A percentile compares a stretch with the other conserved stretches of the same genome.
These are phyloP conservation scores for Climacteris rufus DNA, from an alignment of 2,113 vertebrate genomes.

Conservation along the genomic window DNA sequence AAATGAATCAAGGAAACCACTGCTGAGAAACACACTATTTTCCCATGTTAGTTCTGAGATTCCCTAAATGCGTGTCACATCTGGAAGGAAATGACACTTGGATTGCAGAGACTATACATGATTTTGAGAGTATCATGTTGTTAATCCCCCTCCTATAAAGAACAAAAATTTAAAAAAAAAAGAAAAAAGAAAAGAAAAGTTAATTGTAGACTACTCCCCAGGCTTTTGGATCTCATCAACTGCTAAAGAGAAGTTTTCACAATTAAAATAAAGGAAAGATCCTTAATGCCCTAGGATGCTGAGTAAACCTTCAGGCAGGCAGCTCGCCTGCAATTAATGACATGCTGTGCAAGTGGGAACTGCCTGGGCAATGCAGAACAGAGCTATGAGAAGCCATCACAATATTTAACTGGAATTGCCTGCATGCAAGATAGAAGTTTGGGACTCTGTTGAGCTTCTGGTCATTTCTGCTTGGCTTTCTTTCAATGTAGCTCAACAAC, in stretches of 20 bases:
- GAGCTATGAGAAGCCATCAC: not conserved
- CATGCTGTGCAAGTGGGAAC: not conserved
- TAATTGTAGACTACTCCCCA: constrained; percentile 36
- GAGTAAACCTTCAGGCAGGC: constrained; percentile 23
- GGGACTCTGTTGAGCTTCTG: not conserved
- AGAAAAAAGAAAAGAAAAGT: not conserved
- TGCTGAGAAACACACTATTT: not conserved
- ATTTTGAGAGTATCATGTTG: not conserved
- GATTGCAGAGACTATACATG: not conserved
- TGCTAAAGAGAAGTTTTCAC: not conserved
- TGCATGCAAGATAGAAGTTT: not conserved
- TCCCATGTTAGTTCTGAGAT: not conserved
- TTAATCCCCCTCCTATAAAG: not conserved
- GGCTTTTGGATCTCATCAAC: constrained; percentile 32
- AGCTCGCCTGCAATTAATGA: constrained; percentile 21
- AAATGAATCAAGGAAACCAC: constrained; percentile 6
- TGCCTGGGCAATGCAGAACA: not conserved
- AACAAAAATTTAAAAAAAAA: not conserved
- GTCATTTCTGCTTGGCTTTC: not conserved
- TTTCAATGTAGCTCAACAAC: not conserved
- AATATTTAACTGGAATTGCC: not conserved
- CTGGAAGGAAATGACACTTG: constrained; percentile 24
- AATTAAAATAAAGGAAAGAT: not conserved
- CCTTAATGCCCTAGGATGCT: not conserved
- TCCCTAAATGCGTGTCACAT: constrained; percentile 9